Conservation (phyloP, 1,140 invertebrate species). For the Aleiodes sp. region DNA sequence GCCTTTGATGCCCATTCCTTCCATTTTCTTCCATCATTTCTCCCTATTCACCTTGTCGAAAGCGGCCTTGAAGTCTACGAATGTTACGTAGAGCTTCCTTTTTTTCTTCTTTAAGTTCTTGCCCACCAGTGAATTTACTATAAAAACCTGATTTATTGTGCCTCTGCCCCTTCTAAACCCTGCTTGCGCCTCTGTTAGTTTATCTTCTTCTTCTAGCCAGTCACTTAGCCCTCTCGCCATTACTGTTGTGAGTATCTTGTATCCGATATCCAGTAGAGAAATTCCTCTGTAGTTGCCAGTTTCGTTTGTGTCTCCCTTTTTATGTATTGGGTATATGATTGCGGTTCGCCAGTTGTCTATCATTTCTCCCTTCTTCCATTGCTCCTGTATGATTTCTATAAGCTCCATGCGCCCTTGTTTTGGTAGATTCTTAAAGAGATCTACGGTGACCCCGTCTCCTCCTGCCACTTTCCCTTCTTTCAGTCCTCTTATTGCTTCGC, state of each 20-base stretch:
- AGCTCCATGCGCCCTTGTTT: background rate
- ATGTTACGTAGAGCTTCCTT: no score
- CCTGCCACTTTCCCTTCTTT: slow-evolving; percentile 48
- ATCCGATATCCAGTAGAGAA: slow-evolving; percentile 23
- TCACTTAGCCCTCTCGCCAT: slow-evolving; percentile 29
- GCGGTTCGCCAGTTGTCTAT: background rate
- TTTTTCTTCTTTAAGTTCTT: no score
- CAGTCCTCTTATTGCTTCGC: slow-evolving; percentile 41
- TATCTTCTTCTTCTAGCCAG: background rate
- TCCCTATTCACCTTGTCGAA: no score
- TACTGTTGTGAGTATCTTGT: slow-evolving; percentile 34
- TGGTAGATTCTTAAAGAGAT: slow-evolving; percentile 37
- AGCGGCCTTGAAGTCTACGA: no score
- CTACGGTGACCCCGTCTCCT: slow-evolving; percentile 42
- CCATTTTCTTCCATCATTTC: no score
- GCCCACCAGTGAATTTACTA: background rate
- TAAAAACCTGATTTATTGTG: background rate
- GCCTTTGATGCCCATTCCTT: no score
- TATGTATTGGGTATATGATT: slow-evolving; percentile 30
- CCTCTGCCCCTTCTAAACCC: background rate
- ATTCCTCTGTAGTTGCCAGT: slow-evolving; percentile 34
- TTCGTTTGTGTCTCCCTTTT: slow-evolving; percentile 23
- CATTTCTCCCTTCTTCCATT: background rate
- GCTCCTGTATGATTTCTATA: background rate
- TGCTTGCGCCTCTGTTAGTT: slow-evolving; percentile 6